Conservation (phyloP, 2,797 vertebrate genomes). For the Enteromius mattozi region DNA sequence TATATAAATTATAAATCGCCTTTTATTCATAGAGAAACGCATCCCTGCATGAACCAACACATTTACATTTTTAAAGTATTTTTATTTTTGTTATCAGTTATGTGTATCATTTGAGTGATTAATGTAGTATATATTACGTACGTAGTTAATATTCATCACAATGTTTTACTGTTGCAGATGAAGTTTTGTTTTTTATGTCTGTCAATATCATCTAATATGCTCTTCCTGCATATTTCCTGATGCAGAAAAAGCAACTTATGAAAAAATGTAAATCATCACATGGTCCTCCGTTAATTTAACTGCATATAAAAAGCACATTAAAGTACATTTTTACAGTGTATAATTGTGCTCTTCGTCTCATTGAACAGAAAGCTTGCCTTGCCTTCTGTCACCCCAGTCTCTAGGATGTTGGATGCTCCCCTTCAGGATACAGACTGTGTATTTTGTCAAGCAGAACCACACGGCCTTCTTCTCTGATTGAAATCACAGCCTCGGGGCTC, state of each 20-base stretch:
- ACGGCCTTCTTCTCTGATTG: slow-evolving; percentile 50
- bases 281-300: background rate
- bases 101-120: background rate
- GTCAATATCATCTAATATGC: no score
- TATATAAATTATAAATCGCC: background rate
- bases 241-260: background rate
- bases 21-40: background rate
- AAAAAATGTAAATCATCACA: background rate
- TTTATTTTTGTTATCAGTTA: background rate
- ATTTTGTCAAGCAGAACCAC: slow-evolving; percentile 68
- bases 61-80: background rate
- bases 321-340: background rate
- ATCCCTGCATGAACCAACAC: background rate
- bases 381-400: slow-evolving; percentile 44
- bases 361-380: slow-evolving; percentile 26
- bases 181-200: background rate
- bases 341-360: slow-evolving; percentile 15
- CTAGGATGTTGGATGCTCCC: slow-evolving; percentile 52
- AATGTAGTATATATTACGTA: background rate
- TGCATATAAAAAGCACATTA: background rate
- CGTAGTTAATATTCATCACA: background rate
- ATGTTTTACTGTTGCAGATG: background rate
- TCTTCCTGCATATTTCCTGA: no score
- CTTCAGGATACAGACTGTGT: slow-evolving; percentile 74
- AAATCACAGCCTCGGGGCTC: slow-evolving; percentile 69